These are phyloP conservation scores for Montifringilla adamsi DNA, from an alignment of 2,113 vertebrate genomes.

Conservation along the genomic window DNA sequence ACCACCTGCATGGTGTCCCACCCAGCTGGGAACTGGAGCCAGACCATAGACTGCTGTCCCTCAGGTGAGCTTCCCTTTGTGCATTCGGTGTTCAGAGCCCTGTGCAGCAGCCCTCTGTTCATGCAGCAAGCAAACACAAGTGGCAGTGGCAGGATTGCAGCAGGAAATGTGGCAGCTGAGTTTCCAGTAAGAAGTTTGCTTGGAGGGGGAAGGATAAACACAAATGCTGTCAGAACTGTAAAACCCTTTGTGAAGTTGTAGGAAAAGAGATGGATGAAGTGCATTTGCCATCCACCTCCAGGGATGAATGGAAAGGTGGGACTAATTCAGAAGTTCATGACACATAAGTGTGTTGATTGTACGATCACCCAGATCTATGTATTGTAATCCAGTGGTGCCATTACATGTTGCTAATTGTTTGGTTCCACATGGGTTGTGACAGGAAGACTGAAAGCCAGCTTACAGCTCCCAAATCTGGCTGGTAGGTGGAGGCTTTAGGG, in stretches of 20 bases:
- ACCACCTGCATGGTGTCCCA: neutral
- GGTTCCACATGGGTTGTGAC: neutral
- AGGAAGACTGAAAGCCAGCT: neutral
- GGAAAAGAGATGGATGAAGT: neutral
- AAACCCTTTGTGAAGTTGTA: neutral
- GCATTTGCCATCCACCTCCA: neutral
- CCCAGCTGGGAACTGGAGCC: neutral
- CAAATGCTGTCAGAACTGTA: neutral
- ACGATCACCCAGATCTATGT: neutral
- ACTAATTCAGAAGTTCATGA: neutral
- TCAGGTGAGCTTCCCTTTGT: neutral
- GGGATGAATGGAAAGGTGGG: neutral
- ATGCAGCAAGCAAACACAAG: neutral
- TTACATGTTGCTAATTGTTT: neutral
- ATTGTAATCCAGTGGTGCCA: neutral
- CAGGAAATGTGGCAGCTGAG: neutral
- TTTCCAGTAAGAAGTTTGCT: neutral
- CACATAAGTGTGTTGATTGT: neutral
- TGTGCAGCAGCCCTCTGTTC: neutral
- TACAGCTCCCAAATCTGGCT: neutral
- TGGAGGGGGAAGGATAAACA: neutral
- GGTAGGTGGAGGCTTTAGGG: neutral
- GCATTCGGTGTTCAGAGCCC: rapidly evolving
- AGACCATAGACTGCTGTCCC: neutral
- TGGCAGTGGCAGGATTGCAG: neutral